Conservation (phyloP, 1,140 invertebrate genomes). For the Halotydeus destructor region DNA sequence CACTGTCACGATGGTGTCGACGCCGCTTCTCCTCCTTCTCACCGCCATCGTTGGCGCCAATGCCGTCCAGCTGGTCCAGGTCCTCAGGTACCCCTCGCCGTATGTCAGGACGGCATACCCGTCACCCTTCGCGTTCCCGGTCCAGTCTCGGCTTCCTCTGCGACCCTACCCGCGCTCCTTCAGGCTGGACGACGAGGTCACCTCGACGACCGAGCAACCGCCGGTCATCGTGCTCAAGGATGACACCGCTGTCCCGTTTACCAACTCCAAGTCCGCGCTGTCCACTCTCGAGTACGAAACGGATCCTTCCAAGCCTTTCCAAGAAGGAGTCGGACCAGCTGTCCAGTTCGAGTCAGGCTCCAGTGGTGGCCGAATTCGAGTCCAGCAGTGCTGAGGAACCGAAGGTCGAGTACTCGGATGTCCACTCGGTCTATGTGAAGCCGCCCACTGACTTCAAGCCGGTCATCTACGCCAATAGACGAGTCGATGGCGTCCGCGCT, state of each 20-base stretch:
- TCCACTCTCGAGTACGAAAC: neutral
- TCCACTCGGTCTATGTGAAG: slow-evolving; percentile 13
- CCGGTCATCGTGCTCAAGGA: slow-evolving; percentile 1
- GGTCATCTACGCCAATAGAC: slow-evolving; percentile 11
- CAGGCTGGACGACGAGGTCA: no score
- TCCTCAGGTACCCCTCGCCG: no score
- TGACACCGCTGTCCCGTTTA: slow-evolving; percentile 1
- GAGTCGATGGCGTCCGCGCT: neutral
- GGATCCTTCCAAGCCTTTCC: neutral
- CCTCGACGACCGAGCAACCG: neutral
- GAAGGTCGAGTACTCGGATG: slow-evolving; percentile 3
- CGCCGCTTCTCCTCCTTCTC: no score
- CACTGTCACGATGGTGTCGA: no score
- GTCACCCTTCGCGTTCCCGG: no score
- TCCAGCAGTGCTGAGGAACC: neutral
- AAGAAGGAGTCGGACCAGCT: slow-evolving; percentile 5
- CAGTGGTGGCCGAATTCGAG: slow-evolving; percentile 4
- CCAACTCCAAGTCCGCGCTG: neutral
- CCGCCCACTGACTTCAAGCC: slow-evolving; percentile 14
- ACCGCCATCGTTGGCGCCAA: no score
- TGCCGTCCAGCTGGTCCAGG: no score
- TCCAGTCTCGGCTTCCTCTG: no score
- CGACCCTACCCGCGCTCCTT: no score
- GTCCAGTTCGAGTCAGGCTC: slow-evolving; percentile 7
- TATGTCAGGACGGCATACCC: no score